phyloP scores from a whole-genome alignment of 92 coral and sea anemone species.

The Virgularia gustaviana region DNA sequence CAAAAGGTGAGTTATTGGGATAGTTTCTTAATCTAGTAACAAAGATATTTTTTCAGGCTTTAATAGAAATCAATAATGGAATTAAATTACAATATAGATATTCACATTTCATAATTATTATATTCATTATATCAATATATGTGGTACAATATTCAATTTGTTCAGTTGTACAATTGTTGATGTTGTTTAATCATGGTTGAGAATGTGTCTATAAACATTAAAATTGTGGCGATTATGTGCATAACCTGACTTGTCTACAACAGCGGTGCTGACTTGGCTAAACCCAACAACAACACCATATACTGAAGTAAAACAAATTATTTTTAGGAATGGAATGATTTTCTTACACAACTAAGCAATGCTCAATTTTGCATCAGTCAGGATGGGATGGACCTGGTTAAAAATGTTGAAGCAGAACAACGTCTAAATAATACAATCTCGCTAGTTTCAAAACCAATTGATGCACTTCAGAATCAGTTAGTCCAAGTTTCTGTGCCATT shows the following conservation, averaged over 20 bases:
- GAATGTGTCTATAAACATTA: too few relatives aligned
- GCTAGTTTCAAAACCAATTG: not conserved
- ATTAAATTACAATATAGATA: too few relatives aligned
- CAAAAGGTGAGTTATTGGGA: constrained; percentile 21
- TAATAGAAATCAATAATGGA: not conserved
- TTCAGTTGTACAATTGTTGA: too few relatives aligned
- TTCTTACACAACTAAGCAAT: constrained; percentile 25
- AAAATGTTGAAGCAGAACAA: not conserved
- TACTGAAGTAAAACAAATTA: too few relatives aligned
- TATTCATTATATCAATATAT: not conserved
- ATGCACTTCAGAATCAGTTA: too few relatives aligned
- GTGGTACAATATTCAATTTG: too few relatives aligned
- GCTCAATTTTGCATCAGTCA: constrained; percentile 25
- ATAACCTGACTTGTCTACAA: too few relatives aligned
- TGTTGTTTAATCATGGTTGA: too few relatives aligned
- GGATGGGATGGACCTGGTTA: not conserved
- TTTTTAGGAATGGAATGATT: constrained; percentile 30
- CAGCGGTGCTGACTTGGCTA: too few relatives aligned
- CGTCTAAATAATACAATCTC: not conserved
- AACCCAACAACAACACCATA: too few relatives aligned
- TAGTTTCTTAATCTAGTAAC: not conserved
- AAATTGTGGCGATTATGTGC: too few relatives aligned
- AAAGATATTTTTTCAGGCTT: not conserved
- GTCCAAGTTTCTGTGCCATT: constrained; percentile 33
- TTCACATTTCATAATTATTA: not conserved